phyloP scores from a whole-genome alignment of 2,888 invertebrate genomes.

The Mesochorus sp. region DNA sequence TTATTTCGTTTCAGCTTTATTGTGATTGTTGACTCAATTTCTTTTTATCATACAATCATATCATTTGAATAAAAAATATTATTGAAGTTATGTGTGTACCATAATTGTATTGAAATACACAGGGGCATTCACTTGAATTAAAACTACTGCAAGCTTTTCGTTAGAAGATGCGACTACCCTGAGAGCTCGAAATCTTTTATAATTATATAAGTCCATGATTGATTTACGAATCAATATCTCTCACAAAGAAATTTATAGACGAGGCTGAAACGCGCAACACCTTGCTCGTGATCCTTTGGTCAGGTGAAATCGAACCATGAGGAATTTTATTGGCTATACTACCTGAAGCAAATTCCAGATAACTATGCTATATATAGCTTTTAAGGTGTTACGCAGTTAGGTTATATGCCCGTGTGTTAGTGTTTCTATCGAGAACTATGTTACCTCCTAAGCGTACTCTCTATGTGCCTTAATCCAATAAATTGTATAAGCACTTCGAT shows the following conservation, averaged over 20 bases:
- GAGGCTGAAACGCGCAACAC: background rate
- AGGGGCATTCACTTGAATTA: no score
- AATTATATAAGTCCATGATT: background rate
- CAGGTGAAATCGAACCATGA: background rate
- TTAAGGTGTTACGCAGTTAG: background rate
- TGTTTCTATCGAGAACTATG: background rate
- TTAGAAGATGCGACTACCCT: background rate
- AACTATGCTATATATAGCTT: conserved; percentile 15
- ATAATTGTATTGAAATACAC: no score
- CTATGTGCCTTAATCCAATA: conserved; percentile 21
- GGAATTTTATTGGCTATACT: conserved; percentile 13
- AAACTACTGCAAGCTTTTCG: no score
- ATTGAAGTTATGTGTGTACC: no score
- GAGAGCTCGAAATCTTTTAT: background rate
- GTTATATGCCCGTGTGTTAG: background rate
- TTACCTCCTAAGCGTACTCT: background rate
- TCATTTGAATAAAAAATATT: no score
- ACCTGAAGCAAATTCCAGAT: conserved; percentile 5
- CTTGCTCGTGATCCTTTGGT: background rate
- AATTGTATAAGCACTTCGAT: conserved; percentile 25
- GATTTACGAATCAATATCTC: background rate
- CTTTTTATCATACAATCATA: no score
- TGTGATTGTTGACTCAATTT: background rate
- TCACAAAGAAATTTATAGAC: background rate
- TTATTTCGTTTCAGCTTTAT: background rate